These are phyloP conservation scores for Norana najaformis DNA, from an alignment of 2,888 invertebrate species.

Conservation along the genomic window DNA sequence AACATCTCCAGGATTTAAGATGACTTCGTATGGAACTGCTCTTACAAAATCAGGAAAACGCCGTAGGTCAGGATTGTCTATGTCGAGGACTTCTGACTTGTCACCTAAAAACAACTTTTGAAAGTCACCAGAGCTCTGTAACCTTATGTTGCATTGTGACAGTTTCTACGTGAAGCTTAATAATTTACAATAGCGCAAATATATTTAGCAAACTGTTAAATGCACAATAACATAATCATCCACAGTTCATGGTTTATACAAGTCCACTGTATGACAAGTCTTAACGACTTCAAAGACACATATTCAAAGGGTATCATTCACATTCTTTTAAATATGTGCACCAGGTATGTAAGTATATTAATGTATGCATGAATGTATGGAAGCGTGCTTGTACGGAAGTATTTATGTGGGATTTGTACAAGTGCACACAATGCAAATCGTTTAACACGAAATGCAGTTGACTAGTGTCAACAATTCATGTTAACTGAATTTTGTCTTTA, in stretches of 20 bases:
- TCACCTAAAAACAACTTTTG: conserved; percentile 65
- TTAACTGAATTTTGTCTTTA: too few relatives aligned
- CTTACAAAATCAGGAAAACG: conserved; percentile 63
- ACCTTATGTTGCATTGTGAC: background rate
- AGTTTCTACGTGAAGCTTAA: background rate
- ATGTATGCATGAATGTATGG: background rate
- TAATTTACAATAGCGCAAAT: background rate
- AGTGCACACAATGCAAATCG: too few relatives aligned
- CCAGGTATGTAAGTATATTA: too few relatives aligned
- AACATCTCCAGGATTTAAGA: conserved; percentile 65
- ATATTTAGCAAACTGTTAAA: background rate
- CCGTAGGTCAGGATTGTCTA: conserved; percentile 64
- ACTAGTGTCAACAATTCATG: too few relatives aligned
- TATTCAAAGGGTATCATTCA: too few relatives aligned
- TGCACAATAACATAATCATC: background rate
- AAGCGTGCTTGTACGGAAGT: background rate
- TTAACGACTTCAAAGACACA: too few relatives aligned
- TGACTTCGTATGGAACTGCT: conserved; percentile 61
- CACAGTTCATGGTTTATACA: too few relatives aligned
- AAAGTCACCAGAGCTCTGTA: too few relatives aligned
- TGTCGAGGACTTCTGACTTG: conserved; percentile 66
- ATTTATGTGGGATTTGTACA: too few relatives aligned
- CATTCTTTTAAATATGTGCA: too few relatives aligned
- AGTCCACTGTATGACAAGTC: too few relatives aligned
- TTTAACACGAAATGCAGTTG: too few relatives aligned